phyloP scores from a whole-genome alignment of 2,113 vertebrate genomes.

The Melanotaenia duboulayi region DNA sequence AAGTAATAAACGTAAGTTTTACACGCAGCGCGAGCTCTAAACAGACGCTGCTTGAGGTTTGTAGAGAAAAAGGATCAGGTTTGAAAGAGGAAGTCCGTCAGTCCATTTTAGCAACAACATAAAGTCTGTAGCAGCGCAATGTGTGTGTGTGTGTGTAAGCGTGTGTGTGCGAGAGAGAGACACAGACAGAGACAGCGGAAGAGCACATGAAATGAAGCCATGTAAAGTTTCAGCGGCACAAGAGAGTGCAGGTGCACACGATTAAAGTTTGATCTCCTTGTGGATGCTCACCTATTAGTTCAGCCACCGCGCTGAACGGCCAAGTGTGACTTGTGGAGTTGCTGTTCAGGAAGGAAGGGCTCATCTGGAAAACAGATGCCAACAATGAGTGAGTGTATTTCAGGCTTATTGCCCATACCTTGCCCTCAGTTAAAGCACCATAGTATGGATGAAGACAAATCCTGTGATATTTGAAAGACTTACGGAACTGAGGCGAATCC shows the following conservation, averaged over 20 bases:
- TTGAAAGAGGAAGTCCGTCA: slow-evolving; percentile 58
- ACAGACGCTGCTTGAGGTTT: not conserved
- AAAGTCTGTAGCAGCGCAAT: slow-evolving; percentile 11
- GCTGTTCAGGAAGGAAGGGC: slow-evolving; percentile 85
- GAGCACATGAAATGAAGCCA: not conserved
- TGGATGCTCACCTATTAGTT: slow-evolving; percentile 72
- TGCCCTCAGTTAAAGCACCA: not conserved
- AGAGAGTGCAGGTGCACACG: slow-evolving; percentile 19
- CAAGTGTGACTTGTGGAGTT: slow-evolving; percentile 86
- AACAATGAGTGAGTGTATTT: not conserved
- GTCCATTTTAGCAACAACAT: slow-evolving; percentile 12
- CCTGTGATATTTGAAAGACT: slow-evolving; percentile 52
- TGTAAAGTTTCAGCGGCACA: not conserved
- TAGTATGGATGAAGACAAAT: not conserved
- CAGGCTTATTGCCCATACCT: not conserved
- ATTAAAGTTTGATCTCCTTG: accelerated
- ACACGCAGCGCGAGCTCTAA: no score
- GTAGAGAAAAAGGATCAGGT: not conserved
- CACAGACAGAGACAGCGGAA: slow-evolving; percentile 16
- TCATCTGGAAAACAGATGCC: slow-evolving; percentile 74
- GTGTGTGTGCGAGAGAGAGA: not conserved
- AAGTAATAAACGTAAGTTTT: not conserved
- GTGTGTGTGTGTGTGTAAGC: not conserved
- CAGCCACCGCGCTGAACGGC: slow-evolving; percentile 87
- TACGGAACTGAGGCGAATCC: slow-evolving; percentile 82